A percentile compares a stretch with the other conserved stretches of the same genome.
These are phyloP conservation scores for Channa maculata DNA, from an alignment of 2,113 vertebrate genomes.

Conservation along the genomic window DNA sequence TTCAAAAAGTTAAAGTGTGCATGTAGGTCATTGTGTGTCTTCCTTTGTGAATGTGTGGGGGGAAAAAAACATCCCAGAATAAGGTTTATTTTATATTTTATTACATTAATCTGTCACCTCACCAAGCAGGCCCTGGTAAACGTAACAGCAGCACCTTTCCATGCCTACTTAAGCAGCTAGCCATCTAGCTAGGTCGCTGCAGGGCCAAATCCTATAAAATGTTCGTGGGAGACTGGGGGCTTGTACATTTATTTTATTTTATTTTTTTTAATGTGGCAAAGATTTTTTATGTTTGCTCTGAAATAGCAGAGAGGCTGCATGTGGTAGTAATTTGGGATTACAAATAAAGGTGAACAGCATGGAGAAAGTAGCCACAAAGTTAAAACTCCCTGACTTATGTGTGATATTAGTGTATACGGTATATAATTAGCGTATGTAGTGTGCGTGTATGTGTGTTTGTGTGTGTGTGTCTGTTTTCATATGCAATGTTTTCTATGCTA, in stretches of 20 bases:
- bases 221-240: slow-evolving; percentile 58
- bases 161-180: slow-evolving; percentile 52
- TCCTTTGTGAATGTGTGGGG: slow-evolving; percentile 12
- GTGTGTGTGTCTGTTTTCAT: slow-evolving; percentile 6
- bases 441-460: slow-evolving; percentile 11
- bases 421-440: slow-evolving; percentile 10
- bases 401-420: neutral
- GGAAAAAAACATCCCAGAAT: slow-evolving; percentile 36
- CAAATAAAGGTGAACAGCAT: slow-evolving; percentile 74
- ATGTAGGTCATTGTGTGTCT: slow-evolving; percentile 1
- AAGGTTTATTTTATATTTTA: neutral
- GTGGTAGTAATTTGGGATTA: slow-evolving; percentile 78
- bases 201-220: slow-evolving; percentile 55
- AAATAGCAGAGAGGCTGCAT: slow-evolving; percentile 74
- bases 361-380: slow-evolving; percentile 27
- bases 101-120: neutral
- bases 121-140: slow-evolving; percentile 34
- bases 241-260: slow-evolving; percentile 52
- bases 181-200: slow-evolving; percentile 26
- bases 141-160: slow-evolving; percentile 49
- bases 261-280: slow-evolving; percentile 52
- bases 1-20: slow-evolving; percentile 11
- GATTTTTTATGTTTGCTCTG: slow-evolving; percentile 73
- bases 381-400: slow-evolving; percentile 13
- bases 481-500: slow-evolving; percentile 1